Evolutionary conservation across 35 echinoderm and acorn worm genomes (phyloP).

Genomic region (Anneissia japonica): DNA sequence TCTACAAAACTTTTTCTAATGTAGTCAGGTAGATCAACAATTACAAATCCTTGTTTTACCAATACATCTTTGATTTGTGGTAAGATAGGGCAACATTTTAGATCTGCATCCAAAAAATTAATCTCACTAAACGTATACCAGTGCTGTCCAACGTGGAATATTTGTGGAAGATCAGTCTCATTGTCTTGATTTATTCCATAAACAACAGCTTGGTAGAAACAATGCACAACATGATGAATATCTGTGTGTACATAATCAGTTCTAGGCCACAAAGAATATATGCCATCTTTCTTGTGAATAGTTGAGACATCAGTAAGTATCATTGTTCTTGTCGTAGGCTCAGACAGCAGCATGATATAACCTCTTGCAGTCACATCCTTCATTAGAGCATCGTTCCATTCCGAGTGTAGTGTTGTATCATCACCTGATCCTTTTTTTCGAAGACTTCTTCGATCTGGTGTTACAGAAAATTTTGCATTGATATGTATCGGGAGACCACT

Average conservation of each 20-base stretch:
- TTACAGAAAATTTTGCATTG: constrained; percentile 59
- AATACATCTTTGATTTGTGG: constrained; percentile 2
- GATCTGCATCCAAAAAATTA: neutral
- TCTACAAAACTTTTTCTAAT: constrained; percentile 5
- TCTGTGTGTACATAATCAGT: constrained; percentile 11
- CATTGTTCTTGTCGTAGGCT: neutral
- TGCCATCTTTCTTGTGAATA: neutral
- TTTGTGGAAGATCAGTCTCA: neutral
- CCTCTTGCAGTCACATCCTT: constrained; percentile 35
- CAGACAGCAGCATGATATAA: constrained; percentile 43
- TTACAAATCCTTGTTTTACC: neutral
- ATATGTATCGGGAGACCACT: constrained; percentile 71
- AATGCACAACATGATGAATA: constrained; percentile 27
- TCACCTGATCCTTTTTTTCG: neutral
- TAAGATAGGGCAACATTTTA: neutral
- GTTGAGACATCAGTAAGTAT: neutral
- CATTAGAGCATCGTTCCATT: constrained; percentile 52
- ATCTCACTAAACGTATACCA: constrained; percentile 3
- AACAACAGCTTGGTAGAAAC: constrained; percentile 47
- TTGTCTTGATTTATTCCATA: neutral
- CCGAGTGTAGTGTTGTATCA: neutral
- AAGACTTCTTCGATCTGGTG: constrained; percentile 39
- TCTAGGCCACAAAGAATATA: constrained; percentile 58
- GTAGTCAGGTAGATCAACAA: constrained; percentile 21
- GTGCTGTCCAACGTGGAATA: neutral